Evolutionary conservation across 2,797 vertebrate species (phyloP), one percentile per base, ranked within the genome.

Genomic region (Hephaestus fuliginosus): DNA sequence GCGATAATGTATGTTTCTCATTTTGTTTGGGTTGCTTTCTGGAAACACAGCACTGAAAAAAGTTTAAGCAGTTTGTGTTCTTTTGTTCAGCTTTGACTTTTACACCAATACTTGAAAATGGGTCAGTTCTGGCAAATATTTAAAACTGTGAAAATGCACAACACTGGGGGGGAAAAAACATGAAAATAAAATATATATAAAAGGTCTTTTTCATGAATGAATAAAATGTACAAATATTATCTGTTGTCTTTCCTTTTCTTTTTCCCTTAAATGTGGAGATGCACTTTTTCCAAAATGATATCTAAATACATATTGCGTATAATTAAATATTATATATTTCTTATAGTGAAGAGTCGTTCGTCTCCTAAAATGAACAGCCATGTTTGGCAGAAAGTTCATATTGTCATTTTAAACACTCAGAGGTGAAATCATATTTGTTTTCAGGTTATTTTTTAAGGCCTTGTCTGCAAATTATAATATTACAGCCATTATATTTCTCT

Each of bases 141-240:
- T 83, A 80, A 93, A 93, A 94, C 94, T 94, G 95, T 95, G 92
- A 95, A 94, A 93, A 92, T 93, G 92, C 91, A 94, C 91, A 95
- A 90, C 53, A 78, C 20, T 76, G 67, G 80, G 30, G 30, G 30
- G 30, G 30, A 3, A 30, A 52, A 75, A 60, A 81, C 82, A 57
- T 39, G 28, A 28, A 74, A 81, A 80, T 14, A 66, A 78, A 30
- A 43, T 4, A 78, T 44, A 72, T 43, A 65, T 43, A 69, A 78
- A 72, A 63, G 5, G 28, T 58, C 2, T 86, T 94, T 93, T 93
- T 91, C 76, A 92, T 84, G 36, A 85, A 83, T 78, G 14, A 91
- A 93, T 85, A 89, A 92, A 92, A 80, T 61, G 46, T 77, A 55
- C 70, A 90, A 91, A 88, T 56, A 60, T 18, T 66, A 66, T 60